Base-by-base conservation (phyloP, 2,888 invertebrate species). In the Seira ritae region DNA sequence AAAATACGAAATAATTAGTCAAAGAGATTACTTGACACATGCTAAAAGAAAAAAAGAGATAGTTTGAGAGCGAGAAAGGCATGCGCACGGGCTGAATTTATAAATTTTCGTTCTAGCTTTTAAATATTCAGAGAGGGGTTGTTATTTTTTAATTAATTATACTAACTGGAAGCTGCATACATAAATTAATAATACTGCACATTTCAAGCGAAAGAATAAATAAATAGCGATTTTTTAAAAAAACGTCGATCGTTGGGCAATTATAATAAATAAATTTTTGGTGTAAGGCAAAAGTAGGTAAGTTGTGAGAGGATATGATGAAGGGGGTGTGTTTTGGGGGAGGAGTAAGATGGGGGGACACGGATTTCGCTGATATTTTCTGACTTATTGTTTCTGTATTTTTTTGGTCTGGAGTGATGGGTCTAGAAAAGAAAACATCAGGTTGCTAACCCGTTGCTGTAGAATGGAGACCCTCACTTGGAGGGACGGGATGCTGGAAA, bases 401-500 rank as follows among this genome's bases (percentile, higher is more conserved):
- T 78, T 42, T 80, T 78, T 77, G 74, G 55, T 62, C 80, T 82
- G 74, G 71, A 79, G 75, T 78, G 79, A 60, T 76, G 79, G 74
- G 70, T 74, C 77, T 80, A 80, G 71, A 87, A 83, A 86, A 87
- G 83, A 83, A 87, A 87, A 84, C 82, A 79, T 86, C 84, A 84
- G 84, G 84, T 84, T 82, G 86, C 95, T 96, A 95, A 96, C 96
- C 96, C 96, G 94, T 92, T 95, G 95, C 91, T 95, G 96, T 91
- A 96, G 94, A 92, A 95, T 93, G 91, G 93, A 92, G 90, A 93
- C 93, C 91, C 93, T 92, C 90, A 93, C 93, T 91, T 93, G 92
- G 84, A 91, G 90, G 42, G 92, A 90, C 71, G 92, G 91, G 17
- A 91, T 91, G 89, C 92, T 92, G 91, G 93, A 92, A 91, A 93